A percentile compares a stretch with the other conserved stretches of the same genome.
Conservation (phyloP, 1,140 invertebrate genomes). For the Sesamia nonagrioides region DNA sequence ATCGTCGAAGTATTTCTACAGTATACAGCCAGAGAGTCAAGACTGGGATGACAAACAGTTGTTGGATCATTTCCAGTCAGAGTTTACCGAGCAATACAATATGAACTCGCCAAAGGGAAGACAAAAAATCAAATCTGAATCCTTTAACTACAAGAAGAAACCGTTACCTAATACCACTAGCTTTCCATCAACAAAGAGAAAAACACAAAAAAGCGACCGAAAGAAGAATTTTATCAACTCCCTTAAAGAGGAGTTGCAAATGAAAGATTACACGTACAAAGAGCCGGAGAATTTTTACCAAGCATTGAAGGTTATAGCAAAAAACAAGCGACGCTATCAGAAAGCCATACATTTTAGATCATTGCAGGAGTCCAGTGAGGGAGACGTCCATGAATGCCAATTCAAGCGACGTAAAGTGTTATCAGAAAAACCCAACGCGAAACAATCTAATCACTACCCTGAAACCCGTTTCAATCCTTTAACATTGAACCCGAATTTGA, state of each 20-base stretch:
- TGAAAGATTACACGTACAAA: constrained; percentile 49
- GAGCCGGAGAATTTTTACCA: constrained; percentile 69
- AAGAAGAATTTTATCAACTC: constrained; percentile 63
- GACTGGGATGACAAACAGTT: constrained; percentile 27
- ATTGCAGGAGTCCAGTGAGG: not conserved
- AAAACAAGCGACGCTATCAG: constrained; percentile 59
- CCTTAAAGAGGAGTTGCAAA: constrained; percentile 66
- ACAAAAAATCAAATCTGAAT: constrained; percentile 22
- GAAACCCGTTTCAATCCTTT: not conserved
- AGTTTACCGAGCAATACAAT: not conserved
- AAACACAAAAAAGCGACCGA: constrained; percentile 51
- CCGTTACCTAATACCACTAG: constrained; percentile 26
- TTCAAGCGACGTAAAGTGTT: constrained; percentile 49
- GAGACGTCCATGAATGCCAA: constrained; percentile 28
- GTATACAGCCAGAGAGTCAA: constrained; percentile 1
- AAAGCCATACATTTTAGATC: constrained; percentile 43
- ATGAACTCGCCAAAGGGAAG: not conserved
- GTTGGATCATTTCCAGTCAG: constrained; percentile 22
- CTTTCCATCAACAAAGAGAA: constrained; percentile 44
- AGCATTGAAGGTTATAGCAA: constrained; percentile 66
- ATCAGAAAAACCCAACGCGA: constrained; percentile 9
- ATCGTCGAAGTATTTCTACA: constrained; percentile 17
- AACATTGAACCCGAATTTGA: too few relatives aligned
- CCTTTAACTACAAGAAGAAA: constrained; percentile 53
- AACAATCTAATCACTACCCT: not conserved